These are phyloP conservation scores for Rhegmatorhina hoffmannsi DNA, from an alignment of 2,113 vertebrate species.

Conservation along the genomic window DNA sequence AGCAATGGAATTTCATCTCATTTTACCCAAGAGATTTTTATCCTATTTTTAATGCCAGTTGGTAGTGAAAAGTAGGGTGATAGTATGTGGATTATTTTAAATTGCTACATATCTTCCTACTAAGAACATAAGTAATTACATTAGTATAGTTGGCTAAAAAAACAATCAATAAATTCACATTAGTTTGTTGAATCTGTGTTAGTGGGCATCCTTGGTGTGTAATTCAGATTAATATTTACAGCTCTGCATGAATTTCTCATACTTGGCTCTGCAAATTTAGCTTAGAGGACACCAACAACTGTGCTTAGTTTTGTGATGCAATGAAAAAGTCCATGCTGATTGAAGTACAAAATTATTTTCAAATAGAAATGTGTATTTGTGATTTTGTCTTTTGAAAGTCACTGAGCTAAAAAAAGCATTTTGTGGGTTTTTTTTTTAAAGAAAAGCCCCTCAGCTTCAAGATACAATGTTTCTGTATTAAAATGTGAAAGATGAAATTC, in stretches of 20 bases:
- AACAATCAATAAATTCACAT: conserved; percentile 68
- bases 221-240: conserved; percentile 69
- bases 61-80: background rate
- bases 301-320: background rate
- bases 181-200: conserved; percentile 65
- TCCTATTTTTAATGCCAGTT: conserved; percentile 45
- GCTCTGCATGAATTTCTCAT: conserved; percentile 25
- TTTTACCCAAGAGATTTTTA: background rate
- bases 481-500: background rate
- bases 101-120: conserved; percentile 43
- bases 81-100: conserved; percentile 53
- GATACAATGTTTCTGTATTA: background rate
- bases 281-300: conserved; percentile 49
- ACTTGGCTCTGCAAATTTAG: conserved; percentile 37
- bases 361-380: conserved; percentile 16
- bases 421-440: background rate
- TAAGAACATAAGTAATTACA: conserved; percentile 65
- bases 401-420: conserved; percentile 5
- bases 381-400: background rate
- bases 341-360: conserved; percentile 33
- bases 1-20: conserved; percentile 19
- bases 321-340: background rate
- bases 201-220: conserved; percentile 50
- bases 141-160: conserved; percentile 60
- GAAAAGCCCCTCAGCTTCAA: background rate